phyloP scores from a whole-genome alignment of 1,140 invertebrate species.

The Colletes latitarsis region DNA sequence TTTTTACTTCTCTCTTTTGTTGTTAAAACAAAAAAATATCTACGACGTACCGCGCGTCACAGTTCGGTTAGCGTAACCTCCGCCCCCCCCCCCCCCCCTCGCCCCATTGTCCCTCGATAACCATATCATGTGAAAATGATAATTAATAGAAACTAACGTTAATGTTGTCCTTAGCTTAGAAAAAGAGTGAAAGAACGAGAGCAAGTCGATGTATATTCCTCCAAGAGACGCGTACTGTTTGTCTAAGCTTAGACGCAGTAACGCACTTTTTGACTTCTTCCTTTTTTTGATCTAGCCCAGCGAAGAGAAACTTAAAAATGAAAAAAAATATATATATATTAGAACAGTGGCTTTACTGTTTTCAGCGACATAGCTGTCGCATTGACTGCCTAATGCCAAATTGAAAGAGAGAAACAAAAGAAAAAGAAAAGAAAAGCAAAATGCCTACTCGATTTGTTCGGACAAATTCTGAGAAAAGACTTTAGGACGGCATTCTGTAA shows the following conservation, averaged over 20 bases:
- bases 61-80: neutral
- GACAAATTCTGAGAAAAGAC: neutral
- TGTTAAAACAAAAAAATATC: too few species aligned
- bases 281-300: slow-evolving; percentile 30
- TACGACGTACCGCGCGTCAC: neutral
- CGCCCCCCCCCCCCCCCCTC: neutral
- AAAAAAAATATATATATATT: slow-evolving; percentile 15
- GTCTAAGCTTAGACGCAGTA: slow-evolving; percentile 11
- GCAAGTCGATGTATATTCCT: slow-evolving; percentile 8
- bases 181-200: neutral
- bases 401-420: slow-evolving; percentile 48
- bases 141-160: slow-evolving; percentile 29
- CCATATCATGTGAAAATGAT: slow-evolving; percentile 45
- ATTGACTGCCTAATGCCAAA: slow-evolving; percentile 79
- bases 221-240: slow-evolving; percentile 21
- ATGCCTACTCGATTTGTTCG: slow-evolving; percentile 1
- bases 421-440: neutral
- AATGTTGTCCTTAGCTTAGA: slow-evolving; percentile 7
- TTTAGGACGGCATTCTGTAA: slow-evolving; percentile 34
- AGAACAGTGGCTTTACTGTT: slow-evolving; percentile 46
- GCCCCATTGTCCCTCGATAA: neutral
- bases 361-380: slow-evolving; percentile 59
- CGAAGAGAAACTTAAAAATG: neutral
- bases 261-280: slow-evolving; percentile 36
- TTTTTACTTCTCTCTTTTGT: neutral